Percentiles rank a stretch among this genome's conserved stretches.
Evolutionary conservation across 37 sponge, comb jelly and placozoan genomes (phyloP).

Genomic region (Ianthella basta): DNA sequence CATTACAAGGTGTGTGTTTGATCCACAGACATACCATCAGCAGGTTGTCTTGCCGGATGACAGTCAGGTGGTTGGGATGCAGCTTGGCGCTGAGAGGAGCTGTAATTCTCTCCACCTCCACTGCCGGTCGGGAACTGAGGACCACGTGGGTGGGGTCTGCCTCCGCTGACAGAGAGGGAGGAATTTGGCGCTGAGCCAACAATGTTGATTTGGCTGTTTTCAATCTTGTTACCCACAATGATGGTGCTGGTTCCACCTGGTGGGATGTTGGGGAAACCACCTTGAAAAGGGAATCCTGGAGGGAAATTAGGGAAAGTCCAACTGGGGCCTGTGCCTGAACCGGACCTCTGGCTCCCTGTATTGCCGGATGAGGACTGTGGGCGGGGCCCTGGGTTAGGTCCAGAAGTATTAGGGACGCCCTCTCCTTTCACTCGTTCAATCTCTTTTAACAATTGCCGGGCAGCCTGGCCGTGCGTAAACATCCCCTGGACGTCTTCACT

Average conservation of each 20-base stretch:
- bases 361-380: too few relatives aligned
- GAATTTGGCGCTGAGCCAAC: not conserved
- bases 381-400: too few relatives aligned
- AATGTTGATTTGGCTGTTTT: slow-evolving; percentile 10
- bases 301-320: too few relatives aligned
- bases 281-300: too few relatives aligned
- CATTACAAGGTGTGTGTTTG: too few relatives aligned
- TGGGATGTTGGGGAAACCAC: too few relatives aligned
- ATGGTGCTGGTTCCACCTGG: too few relatives aligned
- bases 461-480: not conserved
- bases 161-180: not conserved
- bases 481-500: not conserved
- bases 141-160: not conserved
- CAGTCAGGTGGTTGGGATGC: not conserved
- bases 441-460: not conserved
- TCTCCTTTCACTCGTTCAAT: not conserved
- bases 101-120: not conserved
- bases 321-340: too few relatives aligned
- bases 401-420: too few relatives aligned
- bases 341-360: too few relatives aligned
- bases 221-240: not conserved
- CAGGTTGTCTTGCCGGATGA: too few relatives aligned
- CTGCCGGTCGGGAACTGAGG: not conserved
- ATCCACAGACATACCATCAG: too few relatives aligned
- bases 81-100: not conserved